phyloP scores from a whole-genome alignment of 2,888 invertebrate species.

The Masnerella sp. region DNA sequence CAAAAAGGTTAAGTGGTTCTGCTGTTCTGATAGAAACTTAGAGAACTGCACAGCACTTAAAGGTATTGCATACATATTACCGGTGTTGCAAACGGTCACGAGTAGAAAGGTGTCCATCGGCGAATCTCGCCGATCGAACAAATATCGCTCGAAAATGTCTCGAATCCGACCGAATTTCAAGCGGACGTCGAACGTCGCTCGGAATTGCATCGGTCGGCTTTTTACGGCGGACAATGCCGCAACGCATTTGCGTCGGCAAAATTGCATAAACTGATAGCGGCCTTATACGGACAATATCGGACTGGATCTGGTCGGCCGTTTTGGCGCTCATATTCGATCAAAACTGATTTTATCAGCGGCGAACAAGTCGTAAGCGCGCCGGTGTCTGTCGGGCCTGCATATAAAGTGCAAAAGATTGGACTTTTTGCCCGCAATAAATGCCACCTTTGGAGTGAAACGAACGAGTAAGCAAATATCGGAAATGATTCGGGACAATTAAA shows the following conservation, averaged over 20 bases:
- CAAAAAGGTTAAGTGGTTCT: conserved; percentile 58
- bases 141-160: conserved; percentile 39
- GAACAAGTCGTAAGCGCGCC: conserved; percentile 25
- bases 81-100: conserved; percentile 56
- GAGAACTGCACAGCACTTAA: conserved; percentile 51
- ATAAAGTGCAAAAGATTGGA: conserved; percentile 32
- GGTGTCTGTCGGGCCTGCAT: conserved; percentile 30
- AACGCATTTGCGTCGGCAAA: conserved; percentile 11
- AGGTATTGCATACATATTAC: conserved; percentile 58
- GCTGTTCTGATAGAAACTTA: conserved; percentile 52
- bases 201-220: conserved; percentile 9
- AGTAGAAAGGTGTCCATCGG: conserved; percentile 59
- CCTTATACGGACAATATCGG: conserved; percentile 38
- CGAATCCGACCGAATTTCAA: background rate
- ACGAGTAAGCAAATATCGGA: conserved; percentile 1
- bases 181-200: too few relatives aligned
- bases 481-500: conserved; percentile 8
- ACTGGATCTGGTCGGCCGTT: conserved; percentile 34
- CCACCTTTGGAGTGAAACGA: conserved; percentile 21
- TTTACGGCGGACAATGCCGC: conserved; percentile 22
- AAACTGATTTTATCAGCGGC: conserved; percentile 41
- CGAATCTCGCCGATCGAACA: conserved; percentile 53
- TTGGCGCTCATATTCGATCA: conserved; percentile 46
- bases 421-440: conserved; percentile 36
- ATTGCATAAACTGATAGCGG: conserved; percentile 38